A percentile compares a stretch with the other conserved stretches of the same genome.
phyloP scores from a whole-genome alignment of 2,797 vertebrate genomes.

The Antennarius maculatus region DNA sequence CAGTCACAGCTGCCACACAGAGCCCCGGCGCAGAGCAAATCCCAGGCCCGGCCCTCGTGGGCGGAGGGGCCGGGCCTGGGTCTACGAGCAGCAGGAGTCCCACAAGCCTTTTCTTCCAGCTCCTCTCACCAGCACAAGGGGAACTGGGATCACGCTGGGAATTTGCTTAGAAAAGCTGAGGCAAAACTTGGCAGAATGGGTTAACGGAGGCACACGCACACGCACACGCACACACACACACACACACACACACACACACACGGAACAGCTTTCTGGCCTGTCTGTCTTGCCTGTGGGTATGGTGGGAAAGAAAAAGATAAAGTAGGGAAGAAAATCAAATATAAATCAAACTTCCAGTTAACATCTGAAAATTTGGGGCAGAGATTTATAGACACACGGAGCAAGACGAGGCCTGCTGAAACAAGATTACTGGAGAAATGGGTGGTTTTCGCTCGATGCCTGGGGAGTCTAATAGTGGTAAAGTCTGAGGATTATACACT shows the following conservation, averaged over 20 bases:
- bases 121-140: constrained; percentile 75
- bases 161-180: constrained; percentile 82
- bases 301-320: constrained; percentile 63
- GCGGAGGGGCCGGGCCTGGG: constrained; percentile 64
- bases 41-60: constrained; percentile 71
- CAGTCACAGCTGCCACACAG: constrained; percentile 84
- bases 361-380: constrained; percentile 56
- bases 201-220: constrained; percentile 65
- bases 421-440: constrained; percentile 73
- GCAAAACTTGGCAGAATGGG: constrained; percentile 77
- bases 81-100: constrained; percentile 74
- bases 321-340: constrained; percentile 30
- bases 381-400: constrained; percentile 27
- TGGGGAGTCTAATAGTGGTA: constrained; percentile 68
- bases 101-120: constrained; percentile 75
- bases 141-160: constrained; percentile 76
- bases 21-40: constrained; percentile 71
- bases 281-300: constrained; percentile 67
- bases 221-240: constrained; percentile 22
- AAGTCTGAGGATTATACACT: constrained; percentile 75
- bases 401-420: constrained; percentile 55
- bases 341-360: constrained; percentile 73
- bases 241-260: constrained; percentile 8
- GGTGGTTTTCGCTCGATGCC: constrained; percentile 67
- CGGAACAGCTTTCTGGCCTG: constrained; percentile 56